Evolutionary conservation across 2,888 invertebrate genomes (phyloP).

Genomic region (Dexiosoma caninum): DNA sequence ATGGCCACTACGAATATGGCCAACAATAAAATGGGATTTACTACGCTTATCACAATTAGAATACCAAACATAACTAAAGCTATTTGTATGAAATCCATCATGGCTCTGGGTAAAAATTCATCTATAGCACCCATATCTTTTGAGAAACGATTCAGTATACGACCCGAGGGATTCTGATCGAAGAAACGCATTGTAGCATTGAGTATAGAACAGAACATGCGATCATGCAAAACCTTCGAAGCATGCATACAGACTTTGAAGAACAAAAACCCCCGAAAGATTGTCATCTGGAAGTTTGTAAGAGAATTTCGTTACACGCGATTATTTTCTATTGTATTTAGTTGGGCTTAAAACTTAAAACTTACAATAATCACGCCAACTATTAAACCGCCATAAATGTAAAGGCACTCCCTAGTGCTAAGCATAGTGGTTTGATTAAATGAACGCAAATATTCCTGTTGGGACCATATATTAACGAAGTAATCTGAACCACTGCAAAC

Average conservation of each 20-base stretch:
- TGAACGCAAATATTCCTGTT: slow-evolving; percentile 75
- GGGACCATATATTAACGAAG: slow-evolving; percentile 82
- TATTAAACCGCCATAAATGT: slow-evolving; percentile 76
- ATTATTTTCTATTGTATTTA: background rate
- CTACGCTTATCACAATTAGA: slow-evolving; percentile 83
- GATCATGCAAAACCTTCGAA: slow-evolving; percentile 86
- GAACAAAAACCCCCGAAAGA: slow-evolving; percentile 83
- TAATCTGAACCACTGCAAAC: slow-evolving; percentile 81
- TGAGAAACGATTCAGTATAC: slow-evolving; percentile 86
- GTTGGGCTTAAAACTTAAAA: background rate
- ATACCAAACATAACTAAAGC: slow-evolving; percentile 84
- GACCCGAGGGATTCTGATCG: slow-evolving; percentile 88
- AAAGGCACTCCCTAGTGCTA: slow-evolving; percentile 75
- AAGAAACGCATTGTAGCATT: slow-evolving; percentile 90
- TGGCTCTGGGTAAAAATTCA: slow-evolving; percentile 79
- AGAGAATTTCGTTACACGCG: background rate
- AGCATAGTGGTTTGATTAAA: slow-evolving; percentile 71
- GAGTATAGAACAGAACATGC: slow-evolving; percentile 89
- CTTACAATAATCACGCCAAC: slow-evolving; percentile 74
- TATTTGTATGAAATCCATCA: slow-evolving; percentile 80
- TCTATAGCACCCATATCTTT: slow-evolving; percentile 85
- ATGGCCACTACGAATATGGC: slow-evolving; percentile 83
- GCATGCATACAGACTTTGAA: slow-evolving; percentile 87
- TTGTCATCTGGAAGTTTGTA: slow-evolving; percentile 75
- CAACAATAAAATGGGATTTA: slow-evolving; percentile 83